Conservation (phyloP, 2,888 invertebrate genomes). For the Thyatira batis region DNA sequence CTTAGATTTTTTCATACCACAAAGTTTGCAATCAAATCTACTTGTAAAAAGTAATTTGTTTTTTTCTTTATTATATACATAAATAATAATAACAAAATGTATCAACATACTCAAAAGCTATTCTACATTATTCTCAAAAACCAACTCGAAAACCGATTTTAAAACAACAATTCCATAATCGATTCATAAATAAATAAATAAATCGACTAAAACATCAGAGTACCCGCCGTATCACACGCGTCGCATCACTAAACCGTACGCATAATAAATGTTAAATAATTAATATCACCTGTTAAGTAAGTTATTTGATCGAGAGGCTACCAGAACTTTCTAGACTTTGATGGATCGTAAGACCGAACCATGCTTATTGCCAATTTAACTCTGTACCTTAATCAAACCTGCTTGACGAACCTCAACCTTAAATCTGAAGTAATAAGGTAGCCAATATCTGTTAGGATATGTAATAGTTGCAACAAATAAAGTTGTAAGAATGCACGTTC, state of each 20-base stretch:
- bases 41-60: too few relatives aligned
- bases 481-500: slow-evolving; percentile 11
- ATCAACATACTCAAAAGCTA: too few relatives aligned
- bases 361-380: slow-evolving; percentile 25
- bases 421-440: background rate
- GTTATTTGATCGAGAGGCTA: slow-evolving; percentile 47
- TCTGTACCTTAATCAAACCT: background rate
- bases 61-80: too few relatives aligned
- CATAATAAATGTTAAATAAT: slow-evolving; percentile 33
- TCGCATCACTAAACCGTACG: background rate
- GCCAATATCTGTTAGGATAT: too few relatives aligned
- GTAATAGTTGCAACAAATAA: background rate
- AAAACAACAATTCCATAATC: too few relatives aligned
- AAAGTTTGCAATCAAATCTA: too few relatives aligned
- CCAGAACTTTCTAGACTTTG: slow-evolving; percentile 43
- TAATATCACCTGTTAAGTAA: slow-evolving; percentile 40
- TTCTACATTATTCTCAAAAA: too few relatives aligned
- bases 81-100: too few relatives aligned
- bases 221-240: background rate
- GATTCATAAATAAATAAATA: background rate
- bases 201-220: background rate
- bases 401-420: background rate
- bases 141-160: too few relatives aligned
- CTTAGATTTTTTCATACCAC: too few relatives aligned
- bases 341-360: slow-evolving; percentile 44